Evolutionary conservation across 1,140 invertebrate genomes (phyloP).

Genomic region (Anoplophora glabripennis): DNA sequence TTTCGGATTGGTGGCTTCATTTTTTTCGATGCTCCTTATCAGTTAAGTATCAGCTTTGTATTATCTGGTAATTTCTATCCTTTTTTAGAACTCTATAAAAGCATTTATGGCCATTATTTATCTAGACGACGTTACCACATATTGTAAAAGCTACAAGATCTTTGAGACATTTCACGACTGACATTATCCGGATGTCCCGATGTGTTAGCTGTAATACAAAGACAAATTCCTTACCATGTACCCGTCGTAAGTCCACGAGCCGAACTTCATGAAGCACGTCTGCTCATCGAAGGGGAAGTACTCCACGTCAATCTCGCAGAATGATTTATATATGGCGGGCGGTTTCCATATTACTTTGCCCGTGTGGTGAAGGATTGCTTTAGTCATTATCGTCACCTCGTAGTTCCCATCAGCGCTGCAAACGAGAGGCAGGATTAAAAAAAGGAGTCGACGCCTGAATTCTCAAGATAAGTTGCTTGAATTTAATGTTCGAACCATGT

Average conservation of each 20-base stretch:
- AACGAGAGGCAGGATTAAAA: slow-evolving; percentile 6
- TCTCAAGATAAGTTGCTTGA: not conserved
- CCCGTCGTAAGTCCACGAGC: slow-evolving; percentile 92
- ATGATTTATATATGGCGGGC: slow-evolving; percentile 97
- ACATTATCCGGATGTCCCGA: too few relatives aligned
- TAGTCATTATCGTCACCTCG: slow-evolving; percentile 97
- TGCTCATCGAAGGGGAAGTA: slow-evolving; percentile 97
- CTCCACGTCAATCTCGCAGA: slow-evolving; percentile 95
- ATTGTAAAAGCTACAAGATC: too few relatives aligned
- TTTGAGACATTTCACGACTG: too few relatives aligned
- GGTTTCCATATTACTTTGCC: slow-evolving; percentile 96
- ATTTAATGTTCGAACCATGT: not conserved
- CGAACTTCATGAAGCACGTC: slow-evolving; percentile 96
- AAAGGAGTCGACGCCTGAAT: not conserved
- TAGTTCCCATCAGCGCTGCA: slow-evolving; percentile 95
- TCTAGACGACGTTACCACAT: too few relatives aligned
- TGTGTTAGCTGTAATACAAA: too few relatives aligned
- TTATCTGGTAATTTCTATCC: too few relatives aligned
- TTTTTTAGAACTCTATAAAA: too few relatives aligned
- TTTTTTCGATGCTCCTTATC: too few relatives aligned
- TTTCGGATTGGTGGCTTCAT: too few relatives aligned
- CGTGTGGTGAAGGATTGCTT: slow-evolving; percentile 86
- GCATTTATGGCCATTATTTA: too few relatives aligned
- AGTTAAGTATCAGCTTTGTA: too few relatives aligned
- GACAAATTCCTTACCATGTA: slow-evolving; percentile 68